Conservation (phyloP, 2,888 invertebrate species). For the Dasypolia templi region DNA sequence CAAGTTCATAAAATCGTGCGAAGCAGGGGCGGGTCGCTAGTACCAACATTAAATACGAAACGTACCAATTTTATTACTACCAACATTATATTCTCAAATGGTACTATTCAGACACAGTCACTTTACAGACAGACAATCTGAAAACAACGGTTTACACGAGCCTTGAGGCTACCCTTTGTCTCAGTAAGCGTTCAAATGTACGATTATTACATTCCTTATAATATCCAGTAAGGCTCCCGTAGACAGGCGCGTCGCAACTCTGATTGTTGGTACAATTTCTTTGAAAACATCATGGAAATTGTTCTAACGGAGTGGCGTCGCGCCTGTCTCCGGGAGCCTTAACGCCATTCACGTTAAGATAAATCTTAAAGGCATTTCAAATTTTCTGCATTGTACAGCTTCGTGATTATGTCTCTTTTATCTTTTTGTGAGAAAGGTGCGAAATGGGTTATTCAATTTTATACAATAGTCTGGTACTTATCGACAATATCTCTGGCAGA, state of each 20-base stretch:
- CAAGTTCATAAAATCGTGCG: no score
- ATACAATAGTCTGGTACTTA: slow-evolving; percentile 16
- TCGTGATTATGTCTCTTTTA: slow-evolving; percentile 30
- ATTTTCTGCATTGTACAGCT: slow-evolving; percentile 28
- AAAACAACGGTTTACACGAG: slow-evolving; percentile 17
- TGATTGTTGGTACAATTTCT: no score
- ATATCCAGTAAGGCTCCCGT: slow-evolving; percentile 1
- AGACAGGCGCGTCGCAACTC: no score
- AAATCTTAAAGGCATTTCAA: slow-evolving; percentile 44
- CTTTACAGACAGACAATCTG: slow-evolving; percentile 15
- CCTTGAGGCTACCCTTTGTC: slow-evolving; percentile 48
- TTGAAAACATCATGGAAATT: no score
- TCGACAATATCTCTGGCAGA: background rate
- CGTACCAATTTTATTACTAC: no score
- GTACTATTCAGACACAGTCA: slow-evolving; percentile 3
- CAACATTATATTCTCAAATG: background rate
- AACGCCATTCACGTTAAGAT: slow-evolving; percentile 31
- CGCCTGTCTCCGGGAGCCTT: background rate
- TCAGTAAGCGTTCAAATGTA: slow-evolving; percentile 32
- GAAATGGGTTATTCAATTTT: slow-evolving; percentile 38
- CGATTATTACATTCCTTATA: slow-evolving; percentile 53
- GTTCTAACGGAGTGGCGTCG: no score
- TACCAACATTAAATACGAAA: no score
- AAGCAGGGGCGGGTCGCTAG: no score
- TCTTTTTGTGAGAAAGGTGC: slow-evolving; percentile 39